Base-by-base conservation (phyloP, 2,797 vertebrate genomes). In the Glossophaga mutica region DNA sequence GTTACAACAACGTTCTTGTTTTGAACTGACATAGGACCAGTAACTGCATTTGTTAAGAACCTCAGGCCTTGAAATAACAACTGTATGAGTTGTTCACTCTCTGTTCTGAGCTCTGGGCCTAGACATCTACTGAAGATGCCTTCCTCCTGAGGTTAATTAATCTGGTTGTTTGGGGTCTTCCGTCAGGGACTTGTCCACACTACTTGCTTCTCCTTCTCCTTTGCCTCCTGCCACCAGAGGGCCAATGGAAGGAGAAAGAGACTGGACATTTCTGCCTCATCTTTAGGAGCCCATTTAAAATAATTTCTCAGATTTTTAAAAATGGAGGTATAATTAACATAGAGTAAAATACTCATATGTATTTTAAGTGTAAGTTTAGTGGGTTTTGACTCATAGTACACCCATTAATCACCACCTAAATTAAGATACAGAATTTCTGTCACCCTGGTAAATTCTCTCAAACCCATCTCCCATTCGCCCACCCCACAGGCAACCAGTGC, bases 141-240 rank as follows among this genome's bases (percentile, higher is more conserved):
- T 21, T 4, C 32, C 37, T 14, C 29, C 22, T 34, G 19, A 6
- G 1, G 39, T 21, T 9, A 18, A 22, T 21, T 9, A 10, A 22
- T 26, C 24, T 7, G 14, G 39, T 22, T 1, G 1, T 32, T 18
- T 9, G 26, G 19, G 22, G 22, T 74, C 5, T 55, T 24, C 18
- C 2, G 3, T 16, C 29, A 1, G 37, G 6, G 26, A 19, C 12
- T 3, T 16, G 21, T 14, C 42, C 59, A 1, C 0, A 29, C 29
- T 44, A 9, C 29, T 1, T 1, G 2, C 5, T 0, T 29, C 57
- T 9, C 37, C n/a, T 65, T 34, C 16, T 9, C 10, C 2, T 24
- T 48, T 6, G 16, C 18, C 14, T 1, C 29, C 52, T 22, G 4
- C 3, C 29, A 22, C 26, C 5, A 0, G 4, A 44, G 24, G 4